Base-by-base conservation (phyloP, 2,113 vertebrate species). In the Saimiri boliviensis region DNA sequence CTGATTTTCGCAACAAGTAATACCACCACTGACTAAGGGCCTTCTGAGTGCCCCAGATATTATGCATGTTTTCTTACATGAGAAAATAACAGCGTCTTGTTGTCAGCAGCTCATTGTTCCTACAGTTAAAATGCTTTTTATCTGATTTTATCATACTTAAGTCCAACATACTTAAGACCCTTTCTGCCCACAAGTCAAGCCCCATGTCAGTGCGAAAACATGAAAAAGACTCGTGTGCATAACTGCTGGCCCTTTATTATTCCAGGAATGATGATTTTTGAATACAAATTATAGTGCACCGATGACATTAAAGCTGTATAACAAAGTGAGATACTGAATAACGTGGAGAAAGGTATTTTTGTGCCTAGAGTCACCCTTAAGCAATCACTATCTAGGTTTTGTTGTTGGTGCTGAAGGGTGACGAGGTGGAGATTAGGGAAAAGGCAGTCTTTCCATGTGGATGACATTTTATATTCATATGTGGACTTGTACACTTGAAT, bases 361-460 rank as follows among this genome's bases (percentile, higher is more conserved):
- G 17, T 7, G 13, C n/a, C 3, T 74, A 0, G 37, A 23, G 49
- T 4, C 40, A n/a, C 35, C 32, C n/a, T 4, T 16, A 8, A 49
- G 74, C 49, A 77, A 20, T 23, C 21, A 23, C 27, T 17, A 6
- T 6, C 19, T 32, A 47, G 47, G n/a, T n/a, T n/a, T 6, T 70
- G 91, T 25, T 60, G 40, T 1, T 25, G 70, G 83, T 10, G 1
- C 30, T 1, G 1, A 4, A n/a, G 42, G 52, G n/a, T 2, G 54
- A 25, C 30, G 84, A 25, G 63, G 40, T 21, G 35, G 23, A 4
- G 27, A 37, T 16, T 17, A 3, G 30, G 63, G 1, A n/a, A 77
- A 74, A 83, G 70, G 56, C 20, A 54, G 54, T 14, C n/a, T 89
- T n/a, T 3, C 5, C 8, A 47, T 2, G 8, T 7, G 58, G 49